Base-by-base conservation (phyloP, 2,113 vertebrate genomes). In the Rhea pennata region DNA sequence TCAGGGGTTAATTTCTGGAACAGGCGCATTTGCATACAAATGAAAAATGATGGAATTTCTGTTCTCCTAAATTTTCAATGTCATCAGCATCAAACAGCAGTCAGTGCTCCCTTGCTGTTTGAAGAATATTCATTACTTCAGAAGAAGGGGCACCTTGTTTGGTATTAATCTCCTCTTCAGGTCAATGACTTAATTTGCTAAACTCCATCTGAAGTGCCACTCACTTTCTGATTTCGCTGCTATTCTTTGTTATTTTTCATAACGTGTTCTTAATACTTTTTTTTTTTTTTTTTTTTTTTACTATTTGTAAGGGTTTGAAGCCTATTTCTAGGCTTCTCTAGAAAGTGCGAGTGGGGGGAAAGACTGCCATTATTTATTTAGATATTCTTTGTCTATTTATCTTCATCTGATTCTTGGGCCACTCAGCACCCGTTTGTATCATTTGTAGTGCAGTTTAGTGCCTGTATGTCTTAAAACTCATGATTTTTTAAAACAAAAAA, bases 1-100 rank as follows among this genome's bases (percentile, higher is more conserved):
- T 99, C 98, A 98, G 97, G 98, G 99, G 99, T 99, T 99, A 99
- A 99, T 99, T 99, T 99, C 99, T 99, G 99, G 98, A 99, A 99
- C 99, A 98, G 99, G 93, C 96, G 3, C 98, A 99, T 99, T 99
- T 99, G 99, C 99, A 99, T 99, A 99, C 99, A 99, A 99, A 99
- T 99, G 99, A 99, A 99, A 99, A 99, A 99, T 98, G 99, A 99
- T 98, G 98, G 99, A 98, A 99, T 99, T 98, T 99, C 98, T 98
- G 98, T 98, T 99, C 98, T 99, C 98, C 96, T 97, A 99, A 99
- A 99, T 99, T 99, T 99, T 99, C 99, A 99, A 98, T 99, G 99
- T 99, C 99, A 99, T 98, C 98, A 97, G 98, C 98, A 98, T 99
- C 98, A 98, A 99, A 98, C 98, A 96, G 98, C 98, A 98, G 98